phyloP scores from a whole-genome alignment of 1,140 invertebrate species.

The Heliothis subflexa region DNA sequence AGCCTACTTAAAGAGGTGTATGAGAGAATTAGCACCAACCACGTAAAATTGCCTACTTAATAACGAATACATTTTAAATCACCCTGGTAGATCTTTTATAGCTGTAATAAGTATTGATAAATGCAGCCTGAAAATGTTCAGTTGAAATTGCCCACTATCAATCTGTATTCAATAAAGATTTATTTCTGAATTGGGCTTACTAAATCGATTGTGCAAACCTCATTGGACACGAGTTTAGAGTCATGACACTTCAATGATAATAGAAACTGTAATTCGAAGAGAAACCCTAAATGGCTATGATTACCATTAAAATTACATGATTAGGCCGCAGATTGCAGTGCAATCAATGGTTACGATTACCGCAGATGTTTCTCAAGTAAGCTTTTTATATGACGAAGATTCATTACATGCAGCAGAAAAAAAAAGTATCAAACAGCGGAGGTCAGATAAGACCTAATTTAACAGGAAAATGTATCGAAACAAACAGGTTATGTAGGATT shows the following conservation, averaged over 20 bases:
- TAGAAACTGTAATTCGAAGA: constrained; percentile 1
- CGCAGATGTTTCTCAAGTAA: constrained; percentile 2
- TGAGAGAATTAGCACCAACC: too few species aligned
- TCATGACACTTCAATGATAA: constrained; percentile 30
- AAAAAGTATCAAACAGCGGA: neutral
- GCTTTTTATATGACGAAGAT: neutral
- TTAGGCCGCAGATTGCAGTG: constrained; percentile 32
- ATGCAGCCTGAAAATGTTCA: neutral
- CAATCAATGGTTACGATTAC: constrained; percentile 24
- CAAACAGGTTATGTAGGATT: too few species aligned
- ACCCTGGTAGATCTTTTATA: neutral
- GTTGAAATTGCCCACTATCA: neutral
- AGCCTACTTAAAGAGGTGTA: too few species aligned
- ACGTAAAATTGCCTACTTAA: too few species aligned
- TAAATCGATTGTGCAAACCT: neutral
- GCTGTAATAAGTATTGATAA: constrained; percentile 1
- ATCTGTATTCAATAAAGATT: neutral
- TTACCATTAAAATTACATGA: constrained; percentile 30
- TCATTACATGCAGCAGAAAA: neutral
- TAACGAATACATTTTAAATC: too few species aligned
- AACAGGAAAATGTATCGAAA: too few species aligned
- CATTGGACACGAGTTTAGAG: neutral
- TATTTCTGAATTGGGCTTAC: neutral
- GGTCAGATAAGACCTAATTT: too few species aligned
- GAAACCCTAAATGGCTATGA: constrained; percentile 27